Evolutionary conservation across 2,888 invertebrate genomes (phyloP).

Genomic region (Malacosoma neustria): DNA sequence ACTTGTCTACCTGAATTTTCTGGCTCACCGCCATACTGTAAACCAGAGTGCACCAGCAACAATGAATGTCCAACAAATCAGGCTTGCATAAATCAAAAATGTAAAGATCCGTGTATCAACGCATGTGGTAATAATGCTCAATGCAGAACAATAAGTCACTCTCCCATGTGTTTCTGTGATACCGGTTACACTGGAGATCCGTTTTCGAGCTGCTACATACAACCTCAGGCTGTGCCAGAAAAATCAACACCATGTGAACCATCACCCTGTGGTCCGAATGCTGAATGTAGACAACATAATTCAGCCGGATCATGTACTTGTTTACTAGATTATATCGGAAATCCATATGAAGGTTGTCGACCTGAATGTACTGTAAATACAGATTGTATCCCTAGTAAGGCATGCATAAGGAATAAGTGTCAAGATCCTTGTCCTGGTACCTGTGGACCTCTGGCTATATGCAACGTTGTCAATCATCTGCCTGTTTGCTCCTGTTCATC

Average conservation of each 20-base stretch:
- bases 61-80: conserved; percentile 78
- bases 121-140: conserved; percentile 83
- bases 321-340: conserved; percentile 81
- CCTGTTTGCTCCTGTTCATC: conserved; percentile 79
- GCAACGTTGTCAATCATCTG: conserved; percentile 81
- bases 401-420: conserved; percentile 84
- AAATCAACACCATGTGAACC: conserved; percentile 73
- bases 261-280: conserved; percentile 78
- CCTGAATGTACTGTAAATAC: conserved; percentile 84
- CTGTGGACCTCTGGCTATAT: conserved; percentile 82
- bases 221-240: conserved; percentile 52
- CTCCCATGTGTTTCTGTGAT: conserved; percentile 83
- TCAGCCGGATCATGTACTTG: conserved; percentile 81
- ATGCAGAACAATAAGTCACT: conserved; percentile 83
- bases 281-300: conserved; percentile 76
- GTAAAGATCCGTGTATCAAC: conserved; percentile 78
- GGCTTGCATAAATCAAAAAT: conserved; percentile 80
- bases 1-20: conserved; percentile 79
- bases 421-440: conserved; percentile 86
- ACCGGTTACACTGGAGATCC: conserved; percentile 80
- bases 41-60: conserved; percentile 82
- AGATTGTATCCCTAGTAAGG: conserved; percentile 80
- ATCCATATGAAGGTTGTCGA: conserved; percentile 85
- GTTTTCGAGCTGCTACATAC: conserved; percentile 73
- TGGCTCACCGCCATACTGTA: conserved; percentile 85